Evolutionary conservation across 1,140 invertebrate genomes (phyloP), one percentile per base, ranked within the genome.

Genomic region (Gryllus bimaculatus): DNA sequence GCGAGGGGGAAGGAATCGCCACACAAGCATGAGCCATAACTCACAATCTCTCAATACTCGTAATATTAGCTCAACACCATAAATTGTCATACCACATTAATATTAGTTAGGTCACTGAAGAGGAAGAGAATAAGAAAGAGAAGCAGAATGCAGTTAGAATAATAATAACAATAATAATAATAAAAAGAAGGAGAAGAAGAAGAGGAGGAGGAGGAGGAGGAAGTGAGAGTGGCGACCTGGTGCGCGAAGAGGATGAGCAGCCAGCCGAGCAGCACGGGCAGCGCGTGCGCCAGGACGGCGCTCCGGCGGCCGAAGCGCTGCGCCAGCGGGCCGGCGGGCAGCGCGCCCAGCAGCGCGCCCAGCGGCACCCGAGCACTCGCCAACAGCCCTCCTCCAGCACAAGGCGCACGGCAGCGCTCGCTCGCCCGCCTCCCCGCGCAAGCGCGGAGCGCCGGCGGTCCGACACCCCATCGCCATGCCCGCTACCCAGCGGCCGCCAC

Each of bases 291-390:
- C 18, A 90, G 84, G 47, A 93, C 84, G 0, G 89, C 89, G 75
- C 85, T 87, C 86, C 91, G 93, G 10, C 92, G 85, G 8, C 93
- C 93, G 80, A 92, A 85, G 81, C 87, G 87, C 82, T 93, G 90
- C 0, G 91, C 89, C n/a, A 90, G 84, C 47, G 88, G 88, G 7
- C 90, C 88, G 26, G 89, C 86, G 0, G 89, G 89, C 8, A 90
- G 84, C 0, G 89, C 88, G 0, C 89, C 88, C 47, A 86, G 83
- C 7, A 88, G 81, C 0, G 90, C 89, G 4, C 90, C 90, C 8
- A 90, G 84, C 48, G 88, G 88, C 0, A 89, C 82, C 0, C 89
- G 82, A 0, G 88, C 88, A 0, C 88, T 87, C 2, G 88, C 86
- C 89, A 89, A 90, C 0, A 89, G 0, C 85, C 86, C 83, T 89